Evolutionary conservation across 2,888 invertebrate genomes (phyloP).

Genomic region (Spisula subtruncata): DNA sequence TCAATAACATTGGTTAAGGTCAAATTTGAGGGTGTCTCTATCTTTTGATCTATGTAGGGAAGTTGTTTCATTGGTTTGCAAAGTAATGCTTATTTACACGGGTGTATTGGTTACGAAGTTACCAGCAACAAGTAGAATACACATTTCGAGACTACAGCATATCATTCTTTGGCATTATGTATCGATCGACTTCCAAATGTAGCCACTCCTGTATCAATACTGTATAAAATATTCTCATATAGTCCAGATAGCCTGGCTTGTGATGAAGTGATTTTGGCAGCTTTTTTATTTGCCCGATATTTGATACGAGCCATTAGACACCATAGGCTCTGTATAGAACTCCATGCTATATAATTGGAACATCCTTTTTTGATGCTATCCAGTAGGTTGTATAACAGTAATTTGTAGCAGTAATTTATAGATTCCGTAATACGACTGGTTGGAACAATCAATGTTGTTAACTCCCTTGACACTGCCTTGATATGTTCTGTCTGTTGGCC

Average conservation of each 20-base stretch:
- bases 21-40: too few species aligned
- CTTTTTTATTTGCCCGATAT: background rate
- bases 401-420: background rate
- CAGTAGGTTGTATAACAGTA: background rate
- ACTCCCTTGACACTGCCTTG: background rate
- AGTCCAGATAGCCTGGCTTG: background rate
- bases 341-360: background rate
- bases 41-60: too few species aligned
- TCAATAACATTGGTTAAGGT: too few species aligned
- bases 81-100: too few species aligned
- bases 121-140: background rate
- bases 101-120: too few species aligned
- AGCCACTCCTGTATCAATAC: constrained; percentile 5
- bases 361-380: background rate
- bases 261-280: constrained; percentile 20
- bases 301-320: background rate
- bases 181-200: background rate
- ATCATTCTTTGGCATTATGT: background rate
- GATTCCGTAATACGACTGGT: background rate
- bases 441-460: background rate
- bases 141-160: background rate
- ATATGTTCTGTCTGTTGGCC: background rate
- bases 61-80: too few species aligned
- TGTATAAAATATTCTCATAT: background rate
- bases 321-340: background rate